phyloP scores from a whole-genome alignment of 2,113 vertebrate genomes.

The Brachyhypopomus occidentalis region DNA sequence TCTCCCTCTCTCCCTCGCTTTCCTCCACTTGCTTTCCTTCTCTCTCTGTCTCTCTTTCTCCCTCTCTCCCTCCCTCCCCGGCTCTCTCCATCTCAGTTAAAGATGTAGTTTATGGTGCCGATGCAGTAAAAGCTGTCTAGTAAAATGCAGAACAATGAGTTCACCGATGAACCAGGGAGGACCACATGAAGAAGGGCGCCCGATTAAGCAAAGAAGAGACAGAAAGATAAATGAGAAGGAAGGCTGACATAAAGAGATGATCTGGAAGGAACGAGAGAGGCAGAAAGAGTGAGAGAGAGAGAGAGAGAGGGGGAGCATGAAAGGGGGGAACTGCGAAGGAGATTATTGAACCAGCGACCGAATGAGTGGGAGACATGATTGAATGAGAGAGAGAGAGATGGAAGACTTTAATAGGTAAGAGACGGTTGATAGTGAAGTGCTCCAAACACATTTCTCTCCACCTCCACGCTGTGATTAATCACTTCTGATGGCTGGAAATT shows the following conservation, averaged over 20 bases:
- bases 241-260: background rate
- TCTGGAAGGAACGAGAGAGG: background rate
- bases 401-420: constrained; percentile 19
- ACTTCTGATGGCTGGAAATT: background rate
- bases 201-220: constrained; percentile 4
- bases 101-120: constrained; percentile 8
- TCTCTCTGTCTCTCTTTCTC: background rate
- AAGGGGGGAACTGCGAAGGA: background rate
- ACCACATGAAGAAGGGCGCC: background rate
- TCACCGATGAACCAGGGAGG: background rate
- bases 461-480: constrained; percentile 5
- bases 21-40: background rate
- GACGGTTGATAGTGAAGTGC: background rate
- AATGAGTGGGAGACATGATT: constrained; percentile 1
- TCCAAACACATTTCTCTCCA: constrained; percentile 6
- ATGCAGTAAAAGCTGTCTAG: constrained; percentile 12
- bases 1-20: background rate
- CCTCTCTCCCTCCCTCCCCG: background rate
- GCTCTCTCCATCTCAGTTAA: background rate
- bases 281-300: constrained; percentile 6
- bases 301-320: background rate
- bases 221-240: constrained; percentile 5
- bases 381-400: constrained; percentile 17
- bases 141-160: constrained; percentile 13
- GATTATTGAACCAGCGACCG: background rate